Evolutionary conservation across 2,113 vertebrate genomes (phyloP).

Genomic region (Conger conger): DNA sequence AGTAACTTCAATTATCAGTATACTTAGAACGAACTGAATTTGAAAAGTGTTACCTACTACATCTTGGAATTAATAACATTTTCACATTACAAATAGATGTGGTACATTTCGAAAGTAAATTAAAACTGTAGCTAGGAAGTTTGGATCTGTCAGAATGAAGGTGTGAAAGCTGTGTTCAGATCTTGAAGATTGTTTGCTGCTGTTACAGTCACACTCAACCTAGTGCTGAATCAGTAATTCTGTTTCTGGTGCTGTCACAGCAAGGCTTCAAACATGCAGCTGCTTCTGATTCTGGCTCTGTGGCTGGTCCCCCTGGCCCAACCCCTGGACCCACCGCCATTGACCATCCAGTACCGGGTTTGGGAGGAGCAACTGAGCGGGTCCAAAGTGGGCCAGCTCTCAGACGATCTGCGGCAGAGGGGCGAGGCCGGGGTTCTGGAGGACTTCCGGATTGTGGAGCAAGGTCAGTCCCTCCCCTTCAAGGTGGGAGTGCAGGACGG

Average conservation of each 20-base stretch:
- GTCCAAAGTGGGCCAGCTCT: conserved; percentile 78
- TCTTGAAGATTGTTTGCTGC: background rate
- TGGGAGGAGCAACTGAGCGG: conserved; percentile 80
- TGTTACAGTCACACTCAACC: conserved; percentile 25
- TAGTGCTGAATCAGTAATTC: conserved; percentile 10
- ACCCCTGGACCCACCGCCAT: conserved; percentile 42
- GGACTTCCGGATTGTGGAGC: conserved; percentile 82
- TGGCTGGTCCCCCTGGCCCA: conserved; percentile 22
- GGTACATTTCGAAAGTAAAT: background rate
- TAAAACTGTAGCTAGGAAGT: conserved; percentile 29
- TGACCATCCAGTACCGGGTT: conserved; percentile 73
- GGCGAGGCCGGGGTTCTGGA: conserved; percentile 55
- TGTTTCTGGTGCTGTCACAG: conserved; percentile 3
- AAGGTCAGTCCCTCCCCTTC: conserved; percentile 72
- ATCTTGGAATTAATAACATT: background rate
- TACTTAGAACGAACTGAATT: background rate
- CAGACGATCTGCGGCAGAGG: conserved; percentile 68
- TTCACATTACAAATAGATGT: background rate
- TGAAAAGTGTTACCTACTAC: background rate
- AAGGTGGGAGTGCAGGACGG: conserved; percentile 70
- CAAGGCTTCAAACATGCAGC: conserved; percentile 55
- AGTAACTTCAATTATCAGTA: background rate
- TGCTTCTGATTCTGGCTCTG: conserved; percentile 49
- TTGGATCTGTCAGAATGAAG: conserved; percentile 28
- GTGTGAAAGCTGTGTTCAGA: background rate